phyloP scores from a whole-genome alignment of 2,888 invertebrate species.

The Ichneumoninae sp. region DNA sequence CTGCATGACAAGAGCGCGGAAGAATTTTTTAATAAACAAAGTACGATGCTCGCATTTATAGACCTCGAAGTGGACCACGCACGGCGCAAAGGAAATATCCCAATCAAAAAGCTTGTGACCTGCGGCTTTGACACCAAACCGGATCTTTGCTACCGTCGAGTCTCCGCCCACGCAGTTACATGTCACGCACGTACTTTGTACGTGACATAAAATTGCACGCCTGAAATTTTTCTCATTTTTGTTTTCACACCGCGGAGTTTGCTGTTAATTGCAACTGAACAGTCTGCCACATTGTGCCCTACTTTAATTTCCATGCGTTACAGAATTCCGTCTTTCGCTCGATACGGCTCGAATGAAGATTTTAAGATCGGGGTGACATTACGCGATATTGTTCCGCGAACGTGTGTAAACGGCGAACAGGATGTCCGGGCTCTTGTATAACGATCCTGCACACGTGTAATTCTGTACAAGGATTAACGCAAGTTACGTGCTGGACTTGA shows the following conservation, averaged over 20 bases:
- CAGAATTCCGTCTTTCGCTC: not conserved
- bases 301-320: not conserved
- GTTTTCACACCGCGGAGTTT: too few species aligned
- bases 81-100: not conserved
- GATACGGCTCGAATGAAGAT: not conserved
- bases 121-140: too few species aligned
- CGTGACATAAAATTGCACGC: too few species aligned
- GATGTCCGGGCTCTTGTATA: conserved; percentile 25
- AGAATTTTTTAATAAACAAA: not conserved
- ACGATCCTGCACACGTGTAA: conserved; percentile 60
- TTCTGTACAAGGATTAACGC: conserved; percentile 68
- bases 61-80: not conserved
- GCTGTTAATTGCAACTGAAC: not conserved
- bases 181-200: too few species aligned
- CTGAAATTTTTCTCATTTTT: too few species aligned
- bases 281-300: not conserved
- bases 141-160: too few species aligned
- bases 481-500: conserved; percentile 65
- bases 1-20: not conserved
- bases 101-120: not conserved
- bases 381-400: not conserved
- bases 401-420: not conserved
- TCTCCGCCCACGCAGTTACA: too few species aligned
- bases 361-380: not conserved
- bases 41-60: not conserved